Conservation (phyloP, 23 tunicate genomes). For the Ciona savignyi region DNA sequence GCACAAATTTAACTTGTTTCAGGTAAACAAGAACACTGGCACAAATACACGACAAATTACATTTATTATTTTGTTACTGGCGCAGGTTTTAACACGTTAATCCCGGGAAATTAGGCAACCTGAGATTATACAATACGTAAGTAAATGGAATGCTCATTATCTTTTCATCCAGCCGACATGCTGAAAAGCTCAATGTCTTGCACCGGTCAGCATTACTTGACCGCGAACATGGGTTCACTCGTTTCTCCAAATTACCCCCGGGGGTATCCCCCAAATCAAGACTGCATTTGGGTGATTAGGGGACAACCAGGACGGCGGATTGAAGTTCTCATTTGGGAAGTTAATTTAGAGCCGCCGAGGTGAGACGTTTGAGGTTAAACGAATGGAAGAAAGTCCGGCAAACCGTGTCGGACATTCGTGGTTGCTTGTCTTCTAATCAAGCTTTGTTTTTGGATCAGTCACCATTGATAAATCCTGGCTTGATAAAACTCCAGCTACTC, state of each 20-base stretch:
- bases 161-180: background rate
- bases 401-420: background rate
- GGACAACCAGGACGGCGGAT: background rate
- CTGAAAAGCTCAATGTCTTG: background rate
- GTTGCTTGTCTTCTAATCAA: background rate
- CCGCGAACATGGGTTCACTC: background rate
- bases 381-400: background rate
- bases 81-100: too few species aligned
- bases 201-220: background rate
- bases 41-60: too few species aligned
- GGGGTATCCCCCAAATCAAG: constrained; percentile 4
- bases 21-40: too few species aligned
- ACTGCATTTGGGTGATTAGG: constrained; percentile 7
- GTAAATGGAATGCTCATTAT: too few species aligned
- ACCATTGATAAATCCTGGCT: too few species aligned
- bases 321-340: background rate
- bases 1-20: too few species aligned
- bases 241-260: constrained; percentile 12
- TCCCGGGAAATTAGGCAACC: too few species aligned
- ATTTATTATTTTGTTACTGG: too few species aligned
- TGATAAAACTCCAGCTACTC: too few species aligned
- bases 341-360: background rate
- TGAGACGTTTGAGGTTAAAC: background rate
- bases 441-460: too few species aligned
- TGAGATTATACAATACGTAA: too few species aligned